Conservation (phyloP, 64 coral and sea anemone genomes). For the Actinia tenebrosa region DNA sequence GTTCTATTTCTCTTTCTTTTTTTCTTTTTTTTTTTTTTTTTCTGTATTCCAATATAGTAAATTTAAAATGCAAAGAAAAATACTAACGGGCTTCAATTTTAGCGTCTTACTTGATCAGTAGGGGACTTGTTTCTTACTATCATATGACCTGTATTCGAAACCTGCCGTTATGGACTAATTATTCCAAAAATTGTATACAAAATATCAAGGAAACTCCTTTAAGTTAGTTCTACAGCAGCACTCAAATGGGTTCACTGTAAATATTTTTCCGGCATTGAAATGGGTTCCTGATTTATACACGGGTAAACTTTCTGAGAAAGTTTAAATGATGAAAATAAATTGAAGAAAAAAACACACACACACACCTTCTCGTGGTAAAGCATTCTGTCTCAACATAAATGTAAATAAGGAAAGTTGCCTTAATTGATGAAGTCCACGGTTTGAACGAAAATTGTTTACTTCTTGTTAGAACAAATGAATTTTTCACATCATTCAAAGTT, state of each 20-base stretch:
- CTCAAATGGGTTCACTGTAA: not conserved
- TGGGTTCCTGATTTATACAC: not conserved
- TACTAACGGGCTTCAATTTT: not conserved
- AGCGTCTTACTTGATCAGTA: not conserved
- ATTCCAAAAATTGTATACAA: not conserved
- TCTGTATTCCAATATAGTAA: too few relatives aligned
- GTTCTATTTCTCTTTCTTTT: not conserved
- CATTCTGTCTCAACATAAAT: not conserved
- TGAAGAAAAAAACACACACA: not conserved
- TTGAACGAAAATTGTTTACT: not conserved
- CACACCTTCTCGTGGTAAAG: not conserved
- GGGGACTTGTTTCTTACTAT: not conserved
- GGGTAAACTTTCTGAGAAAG: not conserved
- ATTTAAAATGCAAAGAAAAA: not conserved
- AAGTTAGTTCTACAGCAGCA: not conserved
- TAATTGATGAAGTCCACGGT: not conserved
- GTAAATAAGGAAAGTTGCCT: not conserved
- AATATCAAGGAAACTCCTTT: not conserved
- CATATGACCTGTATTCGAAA: not conserved
- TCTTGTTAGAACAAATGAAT: not conserved
- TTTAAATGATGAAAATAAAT: not conserved
- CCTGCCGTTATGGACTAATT: not conserved
- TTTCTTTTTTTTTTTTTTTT: too few relatives aligned
- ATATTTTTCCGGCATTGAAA: not conserved
- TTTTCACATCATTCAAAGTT: constrained; percentile 10